phyloP scores from a whole-genome alignment of 53 echinoderm and acorn worm species.

The Mesocentrotus franciscanus region DNA sequence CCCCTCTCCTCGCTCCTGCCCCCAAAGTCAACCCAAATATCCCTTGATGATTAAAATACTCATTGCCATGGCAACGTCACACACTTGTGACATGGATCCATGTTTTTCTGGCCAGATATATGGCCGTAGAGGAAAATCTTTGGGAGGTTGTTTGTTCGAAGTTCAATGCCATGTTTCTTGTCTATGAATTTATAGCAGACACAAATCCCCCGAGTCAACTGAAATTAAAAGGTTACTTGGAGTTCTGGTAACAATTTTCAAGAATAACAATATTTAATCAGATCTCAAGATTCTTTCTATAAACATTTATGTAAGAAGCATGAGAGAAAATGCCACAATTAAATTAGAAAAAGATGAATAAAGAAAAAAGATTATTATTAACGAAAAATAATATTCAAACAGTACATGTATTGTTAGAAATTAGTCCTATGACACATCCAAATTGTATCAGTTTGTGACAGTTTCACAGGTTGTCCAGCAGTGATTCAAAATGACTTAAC shows the following conservation, averaged over 20 bases:
- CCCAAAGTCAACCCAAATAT: slow-evolving; percentile 49
- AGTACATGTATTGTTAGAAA: too few species aligned
- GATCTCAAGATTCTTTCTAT: not conserved
- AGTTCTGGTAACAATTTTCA: not conserved
- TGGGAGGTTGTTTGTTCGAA: not conserved
- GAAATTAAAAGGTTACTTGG: not conserved
- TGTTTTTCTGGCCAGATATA: slow-evolving; percentile 40
- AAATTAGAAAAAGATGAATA: not conserved
- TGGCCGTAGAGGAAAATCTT: slow-evolving; percentile 5
- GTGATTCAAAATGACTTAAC: too few species aligned
- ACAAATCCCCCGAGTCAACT: not conserved
- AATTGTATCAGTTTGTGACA: too few species aligned
- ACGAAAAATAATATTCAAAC: not conserved
- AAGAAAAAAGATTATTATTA: not conserved
- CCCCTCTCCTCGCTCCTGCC: slow-evolving; percentile 12
- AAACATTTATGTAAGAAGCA: not conserved
- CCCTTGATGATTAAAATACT: slow-evolving; percentile 13
- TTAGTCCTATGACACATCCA: too few species aligned
- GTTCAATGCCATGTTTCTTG: slow-evolving; percentile 6
- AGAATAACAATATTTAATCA: not conserved
- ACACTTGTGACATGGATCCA: slow-evolving; percentile 42
- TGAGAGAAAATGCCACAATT: not conserved
- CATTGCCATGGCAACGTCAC: slow-evolving; percentile 32
- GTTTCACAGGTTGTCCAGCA: too few species aligned
- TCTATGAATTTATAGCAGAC: not conserved